Evolutionary conservation across 1,140 invertebrate genomes (phyloP).

Genomic region (Paraescarpia echinospica): DNA sequence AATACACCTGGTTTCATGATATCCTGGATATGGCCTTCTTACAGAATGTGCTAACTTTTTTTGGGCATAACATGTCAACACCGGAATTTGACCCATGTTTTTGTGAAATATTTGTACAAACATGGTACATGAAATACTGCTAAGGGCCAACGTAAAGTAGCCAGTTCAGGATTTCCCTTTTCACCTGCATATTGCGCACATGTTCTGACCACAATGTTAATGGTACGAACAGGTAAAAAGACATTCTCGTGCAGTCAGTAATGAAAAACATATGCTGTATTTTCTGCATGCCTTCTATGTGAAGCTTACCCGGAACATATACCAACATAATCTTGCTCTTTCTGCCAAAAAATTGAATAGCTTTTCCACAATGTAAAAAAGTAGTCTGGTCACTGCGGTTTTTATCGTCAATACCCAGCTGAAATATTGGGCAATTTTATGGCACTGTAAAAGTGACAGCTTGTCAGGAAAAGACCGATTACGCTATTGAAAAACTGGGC

Average conservation of each 20-base stretch:
- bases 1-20: too few species aligned
- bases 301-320: background rate
- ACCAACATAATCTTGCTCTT: background rate
- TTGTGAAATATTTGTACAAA: background rate
- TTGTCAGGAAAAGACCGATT: background rate
- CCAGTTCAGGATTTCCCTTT: background rate
- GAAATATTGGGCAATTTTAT: background rate
- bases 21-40: background rate
- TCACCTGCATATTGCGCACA: background rate
- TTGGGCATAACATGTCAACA: background rate
- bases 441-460: background rate
- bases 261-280: background rate
- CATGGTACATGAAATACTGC: background rate
- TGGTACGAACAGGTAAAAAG: background rate
- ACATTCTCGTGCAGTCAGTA: background rate
- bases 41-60: background rate
- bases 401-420: background rate
- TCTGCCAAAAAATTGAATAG: background rate
- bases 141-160: background rate
- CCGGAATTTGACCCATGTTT: background rate
- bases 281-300: background rate
- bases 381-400: background rate
- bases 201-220: background rate
- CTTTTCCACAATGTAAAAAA: background rate
- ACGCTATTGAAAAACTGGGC: background rate